phyloP scores from a whole-genome alignment of 2,888 invertebrate genomes.

The Morinoia aosen region DNA sequence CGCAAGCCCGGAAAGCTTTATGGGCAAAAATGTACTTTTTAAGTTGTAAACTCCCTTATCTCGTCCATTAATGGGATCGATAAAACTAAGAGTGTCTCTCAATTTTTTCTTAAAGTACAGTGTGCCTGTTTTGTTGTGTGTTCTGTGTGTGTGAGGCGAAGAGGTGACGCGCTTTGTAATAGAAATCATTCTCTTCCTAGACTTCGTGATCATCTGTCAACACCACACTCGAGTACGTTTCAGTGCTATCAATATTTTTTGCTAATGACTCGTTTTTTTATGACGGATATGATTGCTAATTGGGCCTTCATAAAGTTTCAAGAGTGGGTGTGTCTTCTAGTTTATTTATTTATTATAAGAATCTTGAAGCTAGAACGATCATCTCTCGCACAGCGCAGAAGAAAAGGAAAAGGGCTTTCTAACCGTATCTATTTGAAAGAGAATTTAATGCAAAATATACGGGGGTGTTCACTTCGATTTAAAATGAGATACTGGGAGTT shows the following conservation, averaged over 20 bases:
- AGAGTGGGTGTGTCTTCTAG: not conserved
- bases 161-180: not conserved
- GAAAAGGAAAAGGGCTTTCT: not conserved
- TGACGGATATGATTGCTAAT: not conserved
- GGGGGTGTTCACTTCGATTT: not conserved
- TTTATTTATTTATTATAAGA: not conserved
- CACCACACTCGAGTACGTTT: not conserved
- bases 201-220: not conserved
- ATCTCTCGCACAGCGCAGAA: not conserved
- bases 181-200: not conserved
- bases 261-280: not conserved
- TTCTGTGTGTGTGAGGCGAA: not conserved
- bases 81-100: not conserved
- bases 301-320: not conserved
- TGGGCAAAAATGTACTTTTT: not conserved
- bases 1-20: not conserved
- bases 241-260: not conserved
- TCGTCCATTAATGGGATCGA: not conserved
- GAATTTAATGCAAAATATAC: not conserved
- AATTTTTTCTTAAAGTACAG: not conserved
- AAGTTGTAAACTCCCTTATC: not conserved
- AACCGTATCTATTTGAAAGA: not conserved
- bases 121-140: not conserved
- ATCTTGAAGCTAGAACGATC: not conserved
- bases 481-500: not conserved